Evolutionary conservation across 1,140 invertebrate species (phyloP).

Genomic region (Hylaeus volcanicus): DNA sequence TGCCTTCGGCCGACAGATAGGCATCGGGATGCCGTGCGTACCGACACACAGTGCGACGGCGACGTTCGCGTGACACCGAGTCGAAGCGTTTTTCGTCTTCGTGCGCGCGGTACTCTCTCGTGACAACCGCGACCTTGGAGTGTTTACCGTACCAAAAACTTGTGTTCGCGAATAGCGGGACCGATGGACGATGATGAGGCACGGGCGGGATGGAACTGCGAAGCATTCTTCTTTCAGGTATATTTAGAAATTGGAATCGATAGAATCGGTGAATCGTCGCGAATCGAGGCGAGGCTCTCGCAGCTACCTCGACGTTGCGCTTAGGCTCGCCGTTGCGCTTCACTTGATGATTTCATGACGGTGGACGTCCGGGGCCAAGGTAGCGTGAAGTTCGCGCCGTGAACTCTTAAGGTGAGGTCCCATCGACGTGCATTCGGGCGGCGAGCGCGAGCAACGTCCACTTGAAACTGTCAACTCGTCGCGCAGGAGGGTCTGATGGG

Average conservation of each 20-base stretch:
- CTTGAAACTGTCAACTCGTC: no score
- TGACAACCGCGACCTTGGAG: conserved; percentile 39
- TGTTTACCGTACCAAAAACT: conserved; percentile 19
- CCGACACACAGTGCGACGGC: conserved; percentile 29
- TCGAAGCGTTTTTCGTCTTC: background rate
- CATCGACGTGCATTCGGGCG: no score
- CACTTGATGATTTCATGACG: background rate
- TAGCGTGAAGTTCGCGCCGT: background rate
- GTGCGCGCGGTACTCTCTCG: background rate
- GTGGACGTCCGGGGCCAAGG: background rate
- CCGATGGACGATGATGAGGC: background rate
- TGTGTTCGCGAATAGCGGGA: background rate
- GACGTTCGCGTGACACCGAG: conserved; percentile 38
- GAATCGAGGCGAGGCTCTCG: no score
- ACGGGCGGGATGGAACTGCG: background rate
- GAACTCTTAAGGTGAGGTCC: no score
- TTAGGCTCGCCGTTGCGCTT: background rate
- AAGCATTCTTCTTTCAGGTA: conserved; percentile 21
- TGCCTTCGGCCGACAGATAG: conserved; percentile 55
- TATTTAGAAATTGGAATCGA: background rate
- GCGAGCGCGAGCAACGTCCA: no score
- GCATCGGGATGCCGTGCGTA: conserved; percentile 56
- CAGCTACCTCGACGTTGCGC: no score
- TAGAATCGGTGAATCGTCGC: no score
- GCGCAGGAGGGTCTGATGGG: no score